A percentile compares a stretch with the other conserved stretches of the same genome.
Evolutionary conservation across 2,797 vertebrate species (phyloP).

Genomic region (Arvicola amphibius): DNA sequence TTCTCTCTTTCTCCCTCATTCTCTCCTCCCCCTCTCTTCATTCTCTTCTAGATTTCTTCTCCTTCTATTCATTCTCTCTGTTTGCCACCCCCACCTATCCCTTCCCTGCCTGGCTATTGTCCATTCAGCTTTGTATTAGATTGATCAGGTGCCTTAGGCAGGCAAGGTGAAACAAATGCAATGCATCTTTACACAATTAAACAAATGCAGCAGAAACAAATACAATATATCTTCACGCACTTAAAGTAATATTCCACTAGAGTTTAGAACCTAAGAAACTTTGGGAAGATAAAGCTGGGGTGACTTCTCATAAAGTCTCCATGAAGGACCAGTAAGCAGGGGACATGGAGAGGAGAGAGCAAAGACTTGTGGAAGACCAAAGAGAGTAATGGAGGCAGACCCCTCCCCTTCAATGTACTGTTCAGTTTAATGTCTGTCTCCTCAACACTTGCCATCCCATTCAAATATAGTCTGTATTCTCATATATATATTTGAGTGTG

Average conservation of each 20-base stretch:
- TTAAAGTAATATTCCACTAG: too few relatives aligned
- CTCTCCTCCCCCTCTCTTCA: neutral
- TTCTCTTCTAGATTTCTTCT: neutral
- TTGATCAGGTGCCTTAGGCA: neutral
- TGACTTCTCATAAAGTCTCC: neutral
- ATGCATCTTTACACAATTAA: neutral
- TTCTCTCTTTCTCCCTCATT: neutral
- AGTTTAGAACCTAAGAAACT: neutral
- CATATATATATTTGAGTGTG: neutral
- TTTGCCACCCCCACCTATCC: too few relatives aligned
- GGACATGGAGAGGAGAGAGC: neutral
- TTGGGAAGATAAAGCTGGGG: neutral
- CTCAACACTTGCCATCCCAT: neutral
- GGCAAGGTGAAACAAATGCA: neutral
- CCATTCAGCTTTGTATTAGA: neutral
- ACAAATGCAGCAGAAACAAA: too few relatives aligned
- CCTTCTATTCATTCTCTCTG: neutral
- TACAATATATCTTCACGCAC: too few relatives aligned
- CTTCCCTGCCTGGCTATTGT: neutral
- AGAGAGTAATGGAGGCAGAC: too few relatives aligned
- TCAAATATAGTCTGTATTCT: neutral
- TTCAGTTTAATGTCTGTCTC: neutral
- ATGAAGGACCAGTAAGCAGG: neutral
- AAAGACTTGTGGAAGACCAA: neutral
- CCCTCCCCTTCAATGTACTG: neutral